phyloP scores from a whole-genome alignment of 2,113 vertebrate species.

The Thamnaconus septentrionalis region DNA sequence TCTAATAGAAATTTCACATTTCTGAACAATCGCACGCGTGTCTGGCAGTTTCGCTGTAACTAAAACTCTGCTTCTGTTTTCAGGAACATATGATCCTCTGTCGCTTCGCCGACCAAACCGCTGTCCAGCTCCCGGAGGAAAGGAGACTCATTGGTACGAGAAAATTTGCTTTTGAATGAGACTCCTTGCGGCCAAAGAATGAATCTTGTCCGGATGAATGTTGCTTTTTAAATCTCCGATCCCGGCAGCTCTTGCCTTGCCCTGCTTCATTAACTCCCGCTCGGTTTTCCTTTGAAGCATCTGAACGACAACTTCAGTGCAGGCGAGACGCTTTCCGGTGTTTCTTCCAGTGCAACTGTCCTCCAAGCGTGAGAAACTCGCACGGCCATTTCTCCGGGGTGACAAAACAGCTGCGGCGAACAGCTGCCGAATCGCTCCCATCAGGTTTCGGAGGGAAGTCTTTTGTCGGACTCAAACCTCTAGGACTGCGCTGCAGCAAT shows the following conservation, averaged over 20 bases:
- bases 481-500: slow-evolving; percentile 9
- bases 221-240: too few relatives aligned
- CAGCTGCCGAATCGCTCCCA: slow-evolving; percentile 49
- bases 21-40: too few relatives aligned
- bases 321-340: neutral
- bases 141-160: slow-evolving; percentile 84
- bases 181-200: too few relatives aligned
- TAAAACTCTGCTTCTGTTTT: slow-evolving; percentile 3
- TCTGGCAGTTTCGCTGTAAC: too few relatives aligned
- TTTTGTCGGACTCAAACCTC: slow-evolving; percentile 45
- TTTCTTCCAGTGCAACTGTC: neutral
- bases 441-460: slow-evolving; percentile 32
- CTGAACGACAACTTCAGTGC: too few relatives aligned
- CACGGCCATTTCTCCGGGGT: slow-evolving; percentile 11
- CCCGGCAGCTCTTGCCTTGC: too few relatives aligned
- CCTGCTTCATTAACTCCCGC: too few relatives aligned
- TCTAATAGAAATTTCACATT: too few relatives aligned
- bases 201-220: too few relatives aligned
- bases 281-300: too few relatives aligned
- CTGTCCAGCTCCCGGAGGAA: slow-evolving; percentile 85
- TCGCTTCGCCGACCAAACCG: slow-evolving; percentile 97
- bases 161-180: too few relatives aligned
- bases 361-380: slow-evolving; percentile 16
- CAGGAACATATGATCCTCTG: slow-evolving; percentile 98
- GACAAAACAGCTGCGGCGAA: slow-evolving; percentile 45